Base-by-base conservation (phyloP, 1,140 invertebrate species). In the Parasteatoda tepidariorum region DNA sequence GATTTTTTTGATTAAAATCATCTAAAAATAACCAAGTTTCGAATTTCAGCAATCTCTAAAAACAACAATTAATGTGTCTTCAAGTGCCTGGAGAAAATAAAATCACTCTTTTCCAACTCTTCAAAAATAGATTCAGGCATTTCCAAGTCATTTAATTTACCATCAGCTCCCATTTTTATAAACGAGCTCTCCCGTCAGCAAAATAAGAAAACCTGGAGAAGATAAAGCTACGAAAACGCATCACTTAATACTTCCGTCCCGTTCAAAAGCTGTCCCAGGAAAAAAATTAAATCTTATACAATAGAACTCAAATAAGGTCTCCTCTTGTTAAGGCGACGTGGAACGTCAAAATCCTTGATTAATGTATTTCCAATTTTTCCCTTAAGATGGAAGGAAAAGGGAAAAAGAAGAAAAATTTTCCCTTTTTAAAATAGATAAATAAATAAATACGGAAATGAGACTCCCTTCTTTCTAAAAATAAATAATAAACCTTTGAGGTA, bases 281-380 rank as follows among this genome's bases (percentile, higher is more conserved):
- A 41, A 13, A 48, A 48, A 48, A 48, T 13, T 13, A 48, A 48
- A 48, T 48, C 2, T 48, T 48, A 9, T 55, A 71, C 68, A 71
- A 31, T 33, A n/a, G 48, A 22, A n/a, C 54, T 59, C 18, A 59
- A 73, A 73, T 59, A 41, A 59, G 59, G 71, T 18, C 3, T 59
- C 9, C 48, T 22, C 31, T 24, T 61, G 31, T 55, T 57, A 61
- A 62, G 55, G 18, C 18, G 55, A 34, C 55, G 57, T 24, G 55
- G 61, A 61, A 74, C 41, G 71, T 74, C 71, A 74, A 74, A 74
- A 38, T 28, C 55, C 41, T 74, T 74, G 71, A 74, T 74, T 74
- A 74, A 74, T 61, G 55, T 48, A 38, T 74, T 74, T 74, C 71
- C 71, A 74, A 74, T 61, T 74, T 74, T 9, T 28, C 71, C 11